A percentile compares a stretch with the other conserved stretches of the same genome.
Evolutionary conservation across 2,888 invertebrate species (phyloP).

Genomic region (Chymomyza fuscimana): DNA sequence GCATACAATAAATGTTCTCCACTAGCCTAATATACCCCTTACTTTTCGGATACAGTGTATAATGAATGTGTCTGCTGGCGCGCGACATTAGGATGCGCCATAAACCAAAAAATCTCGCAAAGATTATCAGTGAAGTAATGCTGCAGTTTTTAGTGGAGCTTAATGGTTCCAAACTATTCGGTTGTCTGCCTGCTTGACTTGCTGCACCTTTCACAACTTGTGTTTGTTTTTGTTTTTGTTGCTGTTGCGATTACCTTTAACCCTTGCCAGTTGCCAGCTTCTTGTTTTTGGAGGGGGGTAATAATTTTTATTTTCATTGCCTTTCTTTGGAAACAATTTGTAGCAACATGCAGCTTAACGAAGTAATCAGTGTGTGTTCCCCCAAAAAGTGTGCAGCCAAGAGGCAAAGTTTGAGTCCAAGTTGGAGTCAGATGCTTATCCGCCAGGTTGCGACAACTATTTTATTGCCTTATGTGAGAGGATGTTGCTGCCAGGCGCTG

Average conservation of each 20-base stretch:
- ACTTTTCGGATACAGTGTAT: neutral
- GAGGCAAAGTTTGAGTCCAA: slow-evolving; percentile 15
- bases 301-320: slow-evolving; percentile 71
- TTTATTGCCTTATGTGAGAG: slow-evolving; percentile 61
- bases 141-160: slow-evolving; percentile 39
- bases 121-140: slow-evolving; percentile 45
- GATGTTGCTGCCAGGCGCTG: slow-evolving; percentile 3
- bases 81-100: slow-evolving; percentile 56
- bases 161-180: slow-evolving; percentile 25
- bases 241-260: slow-evolving; percentile 68
- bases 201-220: slow-evolving; percentile 65
- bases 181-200: slow-evolving; percentile 14
- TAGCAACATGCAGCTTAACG: slow-evolving; percentile 71
- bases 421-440: slow-evolving; percentile 63
- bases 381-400: slow-evolving; percentile 26
- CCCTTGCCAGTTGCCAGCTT: slow-evolving; percentile 47
- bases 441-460: slow-evolving; percentile 69
- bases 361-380: slow-evolving; percentile 58
- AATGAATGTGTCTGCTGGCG: slow-evolving; percentile 51
- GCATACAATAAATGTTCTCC: neutral
- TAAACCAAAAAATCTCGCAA: slow-evolving; percentile 43
- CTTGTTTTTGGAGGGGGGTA: slow-evolving; percentile 33
- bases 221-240: slow-evolving; percentile 17
- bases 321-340: slow-evolving; percentile 73
- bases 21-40: neutral